Conservation (phyloP, 1,140 invertebrate genomes). For the Chelonus insularis region DNA sequence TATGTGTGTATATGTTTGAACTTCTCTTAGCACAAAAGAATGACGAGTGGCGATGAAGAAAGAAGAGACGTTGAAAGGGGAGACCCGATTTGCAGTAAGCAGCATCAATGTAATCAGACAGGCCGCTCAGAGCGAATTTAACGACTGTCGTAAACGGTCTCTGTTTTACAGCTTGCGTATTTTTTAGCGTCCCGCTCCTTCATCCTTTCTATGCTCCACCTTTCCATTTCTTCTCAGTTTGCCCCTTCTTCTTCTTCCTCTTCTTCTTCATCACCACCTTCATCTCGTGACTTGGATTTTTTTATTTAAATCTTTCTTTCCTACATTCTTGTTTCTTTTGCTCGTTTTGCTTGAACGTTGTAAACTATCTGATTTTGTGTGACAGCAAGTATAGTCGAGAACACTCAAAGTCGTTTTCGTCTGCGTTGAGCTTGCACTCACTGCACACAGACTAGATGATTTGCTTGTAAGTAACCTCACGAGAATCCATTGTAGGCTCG, state of each 20-base stretch:
- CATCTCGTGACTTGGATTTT: background rate
- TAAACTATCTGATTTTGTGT: conserved; percentile 42
- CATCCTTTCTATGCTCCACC: conserved; percentile 1
- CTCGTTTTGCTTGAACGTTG: conserved; percentile 33
- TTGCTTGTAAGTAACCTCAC: conserved; percentile 9
- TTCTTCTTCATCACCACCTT: conserved; percentile 2
- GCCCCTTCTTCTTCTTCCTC: background rate
- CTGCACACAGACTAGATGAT: background rate
- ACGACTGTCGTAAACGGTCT: conserved; percentile 49
- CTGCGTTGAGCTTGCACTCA: background rate
- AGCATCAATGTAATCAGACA: conserved; percentile 52
- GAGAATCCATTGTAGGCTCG: conserved; percentile 22
- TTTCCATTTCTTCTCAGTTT: conserved; percentile 7
- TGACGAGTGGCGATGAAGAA: too few relatives aligned
- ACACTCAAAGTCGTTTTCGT: conserved; percentile 25
- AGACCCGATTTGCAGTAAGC: conserved; percentile 34
- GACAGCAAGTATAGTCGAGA: conserved; percentile 34
- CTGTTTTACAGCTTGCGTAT: conserved; percentile 44
- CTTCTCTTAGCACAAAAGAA: too few relatives aligned
- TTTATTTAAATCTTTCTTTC: background rate
- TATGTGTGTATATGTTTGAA: too few relatives aligned
- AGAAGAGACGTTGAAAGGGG: too few relatives aligned
- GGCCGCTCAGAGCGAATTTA: conserved; percentile 45
- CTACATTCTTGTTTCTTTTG: conserved; percentile 11
- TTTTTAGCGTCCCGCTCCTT: conserved; percentile 30